Conservation (phyloP, 2,888 invertebrate species). For the Rhopalosiphum nymphaeae region DNA sequence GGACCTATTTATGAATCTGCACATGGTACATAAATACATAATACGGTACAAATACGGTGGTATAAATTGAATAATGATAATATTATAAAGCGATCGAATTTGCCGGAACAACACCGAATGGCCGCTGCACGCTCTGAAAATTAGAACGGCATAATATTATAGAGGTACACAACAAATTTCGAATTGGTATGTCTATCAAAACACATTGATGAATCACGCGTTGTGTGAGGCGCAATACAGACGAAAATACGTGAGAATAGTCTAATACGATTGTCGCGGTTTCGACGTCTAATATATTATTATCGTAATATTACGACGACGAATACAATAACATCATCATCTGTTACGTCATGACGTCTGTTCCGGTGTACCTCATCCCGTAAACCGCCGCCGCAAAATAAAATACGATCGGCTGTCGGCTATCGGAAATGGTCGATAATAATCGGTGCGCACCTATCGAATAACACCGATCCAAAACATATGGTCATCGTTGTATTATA, state of each 20-base stretch:
- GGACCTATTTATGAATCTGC: not conserved
- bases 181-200: not conserved
- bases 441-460: too few relatives aligned
- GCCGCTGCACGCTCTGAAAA: not conserved
- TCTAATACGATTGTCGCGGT: not conserved
- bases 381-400: too few relatives aligned
- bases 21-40: not conserved
- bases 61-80: not conserved
- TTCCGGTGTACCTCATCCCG: too few relatives aligned
- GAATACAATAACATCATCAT: too few relatives aligned
- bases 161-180: not conserved
- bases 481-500: too few relatives aligned
- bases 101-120: not conserved
- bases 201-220: too few relatives aligned
- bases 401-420: too few relatives aligned
- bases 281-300: not conserved
- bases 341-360: too few relatives aligned
- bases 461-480: too few relatives aligned
- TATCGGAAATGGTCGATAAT: too few relatives aligned
- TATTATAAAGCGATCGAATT: not conserved
- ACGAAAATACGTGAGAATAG: not conserved
- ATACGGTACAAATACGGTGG: not conserved
- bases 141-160: too few relatives aligned
- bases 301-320: too few relatives aligned
- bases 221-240: not conserved